Conservation (phyloP, 2,888 invertebrate genomes). For the Hyposoter didymator region DNA sequence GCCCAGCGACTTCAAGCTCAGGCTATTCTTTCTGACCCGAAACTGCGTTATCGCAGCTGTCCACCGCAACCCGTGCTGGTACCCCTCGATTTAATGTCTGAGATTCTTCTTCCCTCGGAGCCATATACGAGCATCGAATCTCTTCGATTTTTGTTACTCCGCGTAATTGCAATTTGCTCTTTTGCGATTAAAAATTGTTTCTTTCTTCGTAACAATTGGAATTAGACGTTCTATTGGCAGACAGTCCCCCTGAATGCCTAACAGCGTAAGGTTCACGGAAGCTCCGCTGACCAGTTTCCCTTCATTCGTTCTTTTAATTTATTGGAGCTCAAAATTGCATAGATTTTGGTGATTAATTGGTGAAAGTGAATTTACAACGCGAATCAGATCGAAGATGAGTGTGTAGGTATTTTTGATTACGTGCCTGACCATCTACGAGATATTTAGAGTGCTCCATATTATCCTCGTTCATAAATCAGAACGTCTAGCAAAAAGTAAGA, state of each 20-base stretch:
- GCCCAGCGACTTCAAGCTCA: not conserved
- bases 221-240: not conserved
- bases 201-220: not conserved
- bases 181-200: conserved; percentile 14
- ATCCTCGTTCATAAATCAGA: not conserved
- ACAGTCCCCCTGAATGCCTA: not conserved
- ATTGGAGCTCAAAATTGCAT: conserved; percentile 40
- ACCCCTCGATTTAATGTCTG: conserved; percentile 2
- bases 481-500: conserved; percentile 27
- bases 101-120: not conserved
- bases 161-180: conserved; percentile 24
- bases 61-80: not conserved
- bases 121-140: conserved; percentile 2
- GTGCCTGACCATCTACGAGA: conserved; percentile 22
- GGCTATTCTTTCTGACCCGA: not conserved
- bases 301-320: not conserved
- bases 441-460: conserved; percentile 34
- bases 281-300: not conserved
- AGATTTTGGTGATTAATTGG: conserved; percentile 11
- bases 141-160: not conserved
- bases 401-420: conserved; percentile 12
- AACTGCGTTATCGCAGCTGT: not conserved
- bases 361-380: conserved; percentile 44
- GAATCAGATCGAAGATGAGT: not conserved
- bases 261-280: not conserved